Base-by-base conservation (phyloP, 2,113 vertebrate genomes). In the Onychorhynchus coronatus region DNA sequence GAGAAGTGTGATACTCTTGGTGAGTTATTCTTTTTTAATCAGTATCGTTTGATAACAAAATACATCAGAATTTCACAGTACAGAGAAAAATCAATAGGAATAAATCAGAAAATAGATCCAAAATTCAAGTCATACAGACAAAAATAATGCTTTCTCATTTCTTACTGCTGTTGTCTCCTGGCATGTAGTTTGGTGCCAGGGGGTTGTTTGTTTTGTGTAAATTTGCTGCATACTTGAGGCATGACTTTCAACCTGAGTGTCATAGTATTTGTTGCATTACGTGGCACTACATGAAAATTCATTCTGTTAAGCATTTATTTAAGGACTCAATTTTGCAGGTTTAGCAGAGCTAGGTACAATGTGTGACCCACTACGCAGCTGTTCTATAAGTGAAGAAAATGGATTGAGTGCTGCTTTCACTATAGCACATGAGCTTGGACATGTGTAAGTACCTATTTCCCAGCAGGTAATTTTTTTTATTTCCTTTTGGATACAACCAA, bases 1-100 rank as follows among this genome's bases (percentile, higher is more conserved):
- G 99, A 99, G 95, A 99, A 99, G 97, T 99, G 99, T 90, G 99
- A 99, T 97, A 99, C 99, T 5, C 97, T 99, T 97, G 99, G 99
- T 99, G 98, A 99, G 98, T 97, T 95, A 84, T 30, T 46, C 12
- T 66, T 67, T 85, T 92, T 83, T 84, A 49, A 62, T 85, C 25
- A n/a, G 2, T 72, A 77, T 84, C 24, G 27, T 68, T 58, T 89
- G 66, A 22, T 72, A 59, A 50, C 24, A 77, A 83, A 75, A 70
- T 44, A 11, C 35, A 5, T 41, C 16, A 77, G 20, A 53, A 76
- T 85, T 62, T 87, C 23, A 53, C 21, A 58, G 23, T 49, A 52
- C 61, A 50, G 31, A 84, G 49, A 70, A 90, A 81, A 85, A 63
- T 37, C 6, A 59, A 2, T 76, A 21, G 9, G 16, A 76, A 4